Conservation (phyloP, 2,113 vertebrate genomes). For the Pachycephala philippinensis region DNA sequence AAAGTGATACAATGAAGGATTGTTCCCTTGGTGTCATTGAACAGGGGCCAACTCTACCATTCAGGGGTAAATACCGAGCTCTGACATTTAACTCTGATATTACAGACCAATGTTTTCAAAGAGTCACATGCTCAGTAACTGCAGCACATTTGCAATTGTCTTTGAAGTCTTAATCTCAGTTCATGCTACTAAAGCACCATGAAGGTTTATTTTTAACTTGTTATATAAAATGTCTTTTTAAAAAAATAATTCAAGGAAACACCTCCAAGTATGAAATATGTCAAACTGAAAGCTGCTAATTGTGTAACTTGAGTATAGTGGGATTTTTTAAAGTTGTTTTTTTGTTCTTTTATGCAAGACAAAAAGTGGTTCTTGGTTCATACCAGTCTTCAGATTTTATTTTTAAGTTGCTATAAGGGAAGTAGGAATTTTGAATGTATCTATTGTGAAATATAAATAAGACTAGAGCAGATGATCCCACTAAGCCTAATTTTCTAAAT, state of each 20-base stretch:
- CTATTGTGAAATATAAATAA: not conserved
- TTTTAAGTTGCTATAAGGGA: not conserved
- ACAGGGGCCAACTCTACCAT: conserved; percentile 32
- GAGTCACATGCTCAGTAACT: conserved; percentile 37
- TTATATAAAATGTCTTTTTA: conserved; percentile 28
- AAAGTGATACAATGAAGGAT: not conserved
- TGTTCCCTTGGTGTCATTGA: conserved; percentile 48
- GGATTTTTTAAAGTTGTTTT: not conserved
- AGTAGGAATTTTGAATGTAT: not conserved
- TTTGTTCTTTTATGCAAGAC: not conserved
- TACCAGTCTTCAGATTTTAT: not conserved
- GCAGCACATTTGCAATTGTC: conserved; percentile 38
- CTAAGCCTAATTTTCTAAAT: not conserved
- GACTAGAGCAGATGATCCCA: not conserved
- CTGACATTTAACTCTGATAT: conserved; percentile 65
- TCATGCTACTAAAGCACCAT: conserved; percentile 66
- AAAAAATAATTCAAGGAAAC: conserved; percentile 33
- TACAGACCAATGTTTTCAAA: conserved; percentile 36
- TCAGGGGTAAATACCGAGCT: conserved; percentile 45
- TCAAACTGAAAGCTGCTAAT: conserved; percentile 47
- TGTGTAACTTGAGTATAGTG: not conserved
- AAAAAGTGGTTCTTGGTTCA: not conserved
- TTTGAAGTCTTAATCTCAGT: conserved; percentile 72
- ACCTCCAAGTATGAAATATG: conserved; percentile 26
- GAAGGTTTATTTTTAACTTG: conserved; percentile 69